Evolutionary conservation across 2,888 invertebrate species (phyloP).

Genomic region (Lithophane semibrunnea): DNA sequence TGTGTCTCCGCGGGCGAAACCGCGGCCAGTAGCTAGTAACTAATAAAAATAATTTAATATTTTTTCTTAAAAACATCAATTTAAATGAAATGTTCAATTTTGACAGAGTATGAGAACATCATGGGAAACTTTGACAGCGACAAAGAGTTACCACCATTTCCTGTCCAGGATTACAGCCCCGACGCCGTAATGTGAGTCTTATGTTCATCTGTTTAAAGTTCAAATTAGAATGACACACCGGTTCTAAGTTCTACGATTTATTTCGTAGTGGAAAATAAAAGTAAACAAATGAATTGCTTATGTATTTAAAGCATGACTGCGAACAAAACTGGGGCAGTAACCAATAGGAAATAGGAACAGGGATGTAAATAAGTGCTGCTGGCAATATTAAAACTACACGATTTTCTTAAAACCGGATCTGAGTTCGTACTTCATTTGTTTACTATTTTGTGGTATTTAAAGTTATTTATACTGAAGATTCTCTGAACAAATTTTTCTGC

Average conservation of each 20-base stretch:
- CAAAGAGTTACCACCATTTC: conserved; percentile 93
- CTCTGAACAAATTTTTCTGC: no score
- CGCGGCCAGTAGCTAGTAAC: background rate
- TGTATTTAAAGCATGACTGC: conserved; percentile 31
- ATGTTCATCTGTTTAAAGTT: conserved; percentile 7
- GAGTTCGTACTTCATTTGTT: conserved; percentile 32
- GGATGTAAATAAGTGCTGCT: background rate
- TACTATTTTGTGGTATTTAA: background rate
- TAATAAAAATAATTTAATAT: background rate
- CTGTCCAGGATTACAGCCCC: conserved; percentile 90
- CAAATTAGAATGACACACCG: conserved; percentile 13
- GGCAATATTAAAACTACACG: background rate
- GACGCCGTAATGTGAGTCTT: conserved; percentile 80
- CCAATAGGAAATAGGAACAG: conserved; percentile 16
- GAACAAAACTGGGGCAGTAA: conserved; percentile 28
- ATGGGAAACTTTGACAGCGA: conserved; percentile 89
- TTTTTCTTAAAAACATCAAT: background rate
- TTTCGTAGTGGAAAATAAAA: conserved; percentile 29
- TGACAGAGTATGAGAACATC: conserved; percentile 80
- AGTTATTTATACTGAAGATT: no score
- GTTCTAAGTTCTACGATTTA: background rate
- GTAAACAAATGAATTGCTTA: conserved; percentile 48
- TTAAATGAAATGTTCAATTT: conserved; percentile 29
- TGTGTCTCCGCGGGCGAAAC: no score
- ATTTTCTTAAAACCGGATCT: background rate